Percentiles rank a stretch among this genome's conserved stretches.
phyloP scores from a whole-genome alignment of 2,797 vertebrate genomes.

The Enteromius trimaculatus region DNA sequence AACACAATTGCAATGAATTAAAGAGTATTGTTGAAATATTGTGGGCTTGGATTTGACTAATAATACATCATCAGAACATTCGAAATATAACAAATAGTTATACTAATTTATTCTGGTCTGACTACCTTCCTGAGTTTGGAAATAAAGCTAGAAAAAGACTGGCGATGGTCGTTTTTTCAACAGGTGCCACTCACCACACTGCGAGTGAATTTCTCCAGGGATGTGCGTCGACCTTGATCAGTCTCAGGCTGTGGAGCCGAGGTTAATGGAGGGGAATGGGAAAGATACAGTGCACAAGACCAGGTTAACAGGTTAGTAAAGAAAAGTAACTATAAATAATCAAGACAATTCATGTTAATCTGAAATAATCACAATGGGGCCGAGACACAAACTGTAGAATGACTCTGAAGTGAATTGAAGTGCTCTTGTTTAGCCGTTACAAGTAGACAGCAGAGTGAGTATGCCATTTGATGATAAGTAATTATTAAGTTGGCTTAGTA shows the following conservation, averaged over 20 bases:
- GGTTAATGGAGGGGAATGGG: conserved; percentile 32
- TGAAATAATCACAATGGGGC: not conserved
- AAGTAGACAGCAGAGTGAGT: not conserved
- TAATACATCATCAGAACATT: not conserved
- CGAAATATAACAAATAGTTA: not conserved
- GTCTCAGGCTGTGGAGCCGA: conserved; percentile 84
- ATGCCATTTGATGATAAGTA: not conserved
- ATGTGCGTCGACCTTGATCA: conserved; percentile 96
- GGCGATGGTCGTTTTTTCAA: not conserved
- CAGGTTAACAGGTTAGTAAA: conserved; percentile 21
- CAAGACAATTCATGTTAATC: conserved; percentile 12
- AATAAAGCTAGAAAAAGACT: not conserved
- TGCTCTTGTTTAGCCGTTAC: not conserved
- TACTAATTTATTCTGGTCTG: not conserved
- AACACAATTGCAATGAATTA: conserved; percentile 21
- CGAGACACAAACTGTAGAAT: not conserved
- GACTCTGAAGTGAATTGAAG: not conserved
- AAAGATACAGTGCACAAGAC: conserved; percentile 40
- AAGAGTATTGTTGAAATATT: not conserved
- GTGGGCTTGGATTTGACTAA: not conserved
- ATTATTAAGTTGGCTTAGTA: not conserved
- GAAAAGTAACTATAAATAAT: conserved; percentile 3
- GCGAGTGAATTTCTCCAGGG: conserved; percentile 99
- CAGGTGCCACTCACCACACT: conserved; percentile 87
- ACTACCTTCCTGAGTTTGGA: not conserved